Evolutionary conservation across 2,888 invertebrate species (phyloP), one percentile per base, ranked within the genome.

Genomic region (Drosophila paucipuncta): DNA sequence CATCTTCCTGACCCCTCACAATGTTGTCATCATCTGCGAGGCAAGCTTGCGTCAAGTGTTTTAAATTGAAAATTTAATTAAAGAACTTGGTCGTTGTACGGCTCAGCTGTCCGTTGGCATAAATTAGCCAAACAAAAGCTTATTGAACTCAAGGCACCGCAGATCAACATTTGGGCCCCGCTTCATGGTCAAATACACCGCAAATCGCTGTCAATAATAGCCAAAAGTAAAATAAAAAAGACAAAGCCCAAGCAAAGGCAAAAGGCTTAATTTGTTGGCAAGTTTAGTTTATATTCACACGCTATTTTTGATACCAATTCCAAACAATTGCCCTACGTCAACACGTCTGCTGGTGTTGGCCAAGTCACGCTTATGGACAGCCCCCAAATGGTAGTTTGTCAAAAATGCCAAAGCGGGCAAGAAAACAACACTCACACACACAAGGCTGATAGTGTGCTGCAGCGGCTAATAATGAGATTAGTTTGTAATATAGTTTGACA

Each of bases 31-130:
- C 68, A 43, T 37, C 62, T 41, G 11, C 30, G 39, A 41, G 54
- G 35, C 39, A 28, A 71, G 81, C 72, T 33, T 71, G 74, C 74
- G 63, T 78, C 86, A 79, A 83, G 79, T 89, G 76, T 76, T 64
- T 83, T 69, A 86, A 78, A 86, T 86, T 89, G 73, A 77, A 86
- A 87, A 79, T 90, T 90, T 87, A 86, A 87, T 90, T 90, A 86
- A 86, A 89, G 85, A 86, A 81, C 71, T 33, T 43, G 47, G 35
- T 18, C 10, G 13, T 37, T n/a, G 63, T 47, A 37, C 6, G 37
- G 33, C 63, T 58, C 59, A 53, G 33, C 68, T 67, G 47, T 33
- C 62, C 47, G 63, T 61, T 61, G 79, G 85, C 78, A 84, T 79
- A 79, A 86, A 89, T 89, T 89, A 83, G 82, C 78, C 71, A 79